phyloP scores from a whole-genome alignment of 2,888 invertebrate genomes.

The Leptogaster cylindrica region DNA sequence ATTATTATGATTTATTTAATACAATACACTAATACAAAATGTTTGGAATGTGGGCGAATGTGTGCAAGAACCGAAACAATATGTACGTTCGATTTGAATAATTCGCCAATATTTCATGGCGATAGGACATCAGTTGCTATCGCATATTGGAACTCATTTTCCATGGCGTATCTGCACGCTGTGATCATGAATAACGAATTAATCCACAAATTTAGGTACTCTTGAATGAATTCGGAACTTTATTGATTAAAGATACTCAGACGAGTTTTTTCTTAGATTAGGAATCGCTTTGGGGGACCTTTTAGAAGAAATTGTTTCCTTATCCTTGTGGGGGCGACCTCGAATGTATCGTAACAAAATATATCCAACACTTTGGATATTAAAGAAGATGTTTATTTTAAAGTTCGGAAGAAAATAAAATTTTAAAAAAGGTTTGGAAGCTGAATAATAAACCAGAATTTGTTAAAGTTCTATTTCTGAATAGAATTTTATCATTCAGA shows the following conservation, averaged over 20 bases:
- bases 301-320: not conserved
- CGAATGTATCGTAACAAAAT: too few relatives aligned
- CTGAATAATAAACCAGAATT: too few relatives aligned
- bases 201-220: constrained; percentile 26
- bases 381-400: too few relatives aligned
- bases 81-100: constrained; percentile 47
- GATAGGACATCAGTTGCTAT: constrained; percentile 42
- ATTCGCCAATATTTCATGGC: constrained; percentile 46
- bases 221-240: not conserved
- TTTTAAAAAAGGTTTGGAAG: too few relatives aligned
- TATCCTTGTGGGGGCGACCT: too few relatives aligned
- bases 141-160: constrained; percentile 37
- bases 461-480: too few relatives aligned
- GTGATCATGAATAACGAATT: constrained; percentile 42
- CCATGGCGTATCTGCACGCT: constrained; percentile 8
- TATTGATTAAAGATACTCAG: constrained; percentile 5
- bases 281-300: not conserved
- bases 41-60: too few relatives aligned
- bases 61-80: constrained; percentile 38
- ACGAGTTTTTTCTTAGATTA: not conserved
- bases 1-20: constrained; percentile 47
- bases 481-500: too few relatives aligned
- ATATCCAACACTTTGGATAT: too few relatives aligned
- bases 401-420: too few relatives aligned
- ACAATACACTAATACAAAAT: constrained; percentile 43